A percentile compares a stretch with the other conserved stretches of the same genome.
Conservation (phyloP, 1,140 invertebrate species). For the Macrotrachela quadricornifera region DNA sequence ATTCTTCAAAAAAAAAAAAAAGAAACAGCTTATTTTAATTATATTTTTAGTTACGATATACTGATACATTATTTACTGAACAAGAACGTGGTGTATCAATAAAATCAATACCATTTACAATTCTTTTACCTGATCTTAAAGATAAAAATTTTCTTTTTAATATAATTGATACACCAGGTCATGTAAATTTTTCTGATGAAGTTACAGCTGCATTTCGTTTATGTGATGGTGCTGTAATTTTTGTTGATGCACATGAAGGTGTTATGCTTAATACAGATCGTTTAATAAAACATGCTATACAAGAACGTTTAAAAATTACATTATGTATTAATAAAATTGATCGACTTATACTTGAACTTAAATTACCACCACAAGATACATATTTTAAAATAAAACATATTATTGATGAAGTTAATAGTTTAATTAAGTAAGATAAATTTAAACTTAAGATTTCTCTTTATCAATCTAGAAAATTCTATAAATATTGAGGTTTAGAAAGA, state of each 20-base stretch:
- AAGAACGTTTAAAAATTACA: constrained; percentile 71
- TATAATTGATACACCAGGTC: constrained; percentile 88
- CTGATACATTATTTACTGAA: constrained; percentile 89
- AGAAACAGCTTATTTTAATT: no score
- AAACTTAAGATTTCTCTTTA: constrained; percentile 11
- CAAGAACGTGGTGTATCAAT: constrained; percentile 85
- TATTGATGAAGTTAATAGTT: constrained; percentile 82
- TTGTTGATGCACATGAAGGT: constrained; percentile 94
- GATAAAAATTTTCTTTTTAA: constrained; percentile 85
- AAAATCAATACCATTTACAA: constrained; percentile 78
- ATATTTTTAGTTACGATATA: constrained; percentile 53
- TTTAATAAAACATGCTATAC: constrained; percentile 73
- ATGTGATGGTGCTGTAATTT: constrained; percentile 83
- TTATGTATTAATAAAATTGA: constrained; percentile 98
- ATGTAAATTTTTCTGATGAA: constrained; percentile 99
- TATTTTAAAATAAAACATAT: constrained; percentile 95
- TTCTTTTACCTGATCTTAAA: constrained; percentile 75
- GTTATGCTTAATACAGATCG: constrained; percentile 92
- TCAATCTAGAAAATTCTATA: not conserved
- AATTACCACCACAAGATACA: constrained; percentile 87
- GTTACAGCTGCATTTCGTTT: constrained; percentile 85
- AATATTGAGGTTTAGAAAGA: no score
- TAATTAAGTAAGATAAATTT: constrained; percentile 61
- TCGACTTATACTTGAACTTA: constrained; percentile 77
- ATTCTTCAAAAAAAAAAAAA: no score